Percentiles rank a stretch among this genome's conserved stretches.
Evolutionary conservation across 2,888 invertebrate species (phyloP).

Genomic region (Macrophya alboannulata): DNA sequence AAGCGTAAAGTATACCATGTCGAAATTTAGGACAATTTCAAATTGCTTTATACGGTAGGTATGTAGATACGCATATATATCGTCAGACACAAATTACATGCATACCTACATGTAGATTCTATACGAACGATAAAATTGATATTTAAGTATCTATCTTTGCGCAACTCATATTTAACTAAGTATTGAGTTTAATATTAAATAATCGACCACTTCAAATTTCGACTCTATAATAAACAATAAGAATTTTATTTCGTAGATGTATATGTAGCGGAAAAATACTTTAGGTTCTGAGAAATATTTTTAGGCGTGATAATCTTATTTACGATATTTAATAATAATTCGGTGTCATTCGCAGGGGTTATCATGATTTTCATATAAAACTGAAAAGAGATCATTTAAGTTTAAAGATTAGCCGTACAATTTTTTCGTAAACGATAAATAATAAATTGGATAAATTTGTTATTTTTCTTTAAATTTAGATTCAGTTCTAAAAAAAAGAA

Average conservation of each 20-base stretch:
- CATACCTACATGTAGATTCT: background rate
- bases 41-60: constrained; percentile 3
- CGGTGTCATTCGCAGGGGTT: background rate
- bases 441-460: background rate
- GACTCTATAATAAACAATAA: background rate
- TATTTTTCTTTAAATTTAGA: background rate
- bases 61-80: too few relatives aligned
- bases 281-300: background rate
- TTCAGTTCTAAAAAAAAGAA: too few relatives aligned
- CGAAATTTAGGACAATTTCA: constrained; percentile 45
- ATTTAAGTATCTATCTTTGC: constrained; percentile 7
- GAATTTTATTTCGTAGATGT: background rate
- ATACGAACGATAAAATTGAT: constrained; percentile 22
- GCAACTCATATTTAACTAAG: background rate
- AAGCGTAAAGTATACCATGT: background rate
- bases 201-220: background rate
- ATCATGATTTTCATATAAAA: background rate
- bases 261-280: background rate
- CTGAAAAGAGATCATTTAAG: background rate
- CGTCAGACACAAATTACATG: background rate
- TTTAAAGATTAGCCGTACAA: background rate
- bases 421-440: background rate
- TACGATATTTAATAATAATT: background rate
- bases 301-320: background rate
- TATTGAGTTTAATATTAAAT: background rate